Evolutionary conservation across 2,888 invertebrate genomes (phyloP), one percentile per base, ranked within the genome.

Genomic region (Drosophila putrida): DNA sequence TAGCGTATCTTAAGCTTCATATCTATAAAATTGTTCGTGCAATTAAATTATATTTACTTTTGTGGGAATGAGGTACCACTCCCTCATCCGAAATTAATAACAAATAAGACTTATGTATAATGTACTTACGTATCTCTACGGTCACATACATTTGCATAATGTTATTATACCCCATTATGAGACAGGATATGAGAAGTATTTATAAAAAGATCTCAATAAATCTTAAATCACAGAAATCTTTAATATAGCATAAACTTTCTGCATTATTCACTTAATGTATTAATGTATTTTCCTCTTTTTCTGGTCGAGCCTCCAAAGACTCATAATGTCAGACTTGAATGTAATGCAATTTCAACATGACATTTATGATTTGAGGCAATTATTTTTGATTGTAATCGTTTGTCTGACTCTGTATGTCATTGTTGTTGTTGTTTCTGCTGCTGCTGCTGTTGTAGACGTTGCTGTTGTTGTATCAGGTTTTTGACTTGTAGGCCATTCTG

Each of bases 361-460:
- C 79, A 78, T 82, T 75, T 82, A 80, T 80, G 63, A 80, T 68
- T 66, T 67, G 63, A 69, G 76, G 79, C 84, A 81, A 81, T 83
- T 81, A 81, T 83, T 83, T 80, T 67, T 57, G 70, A 70, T 76
- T 83, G 70, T 73, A 66, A 78, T 69, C 75, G 82, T 70, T 75
- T 74, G 61, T 38, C 53, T 6, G 53, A 35, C 49, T 20, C 27
- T 51, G 38, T 51, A 27, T 66, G 46, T 11, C 44, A n/a, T 51
- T 60, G 59, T 38, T 51, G 8, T 33, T 11, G 43, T 8, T 54
- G 38, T 51, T 57, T 53, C 35, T 51, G 10, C 27, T 11, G 43
- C 8, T 50, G 35, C 15, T 46, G 60, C 20, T 55, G 61, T 51
- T 47, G 39, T 13, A 31, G 33, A 11, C n/a, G n/a, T 47, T 44